Conservation (phyloP, 2,888 invertebrate genomes). For the Notodonta ziczac region DNA sequence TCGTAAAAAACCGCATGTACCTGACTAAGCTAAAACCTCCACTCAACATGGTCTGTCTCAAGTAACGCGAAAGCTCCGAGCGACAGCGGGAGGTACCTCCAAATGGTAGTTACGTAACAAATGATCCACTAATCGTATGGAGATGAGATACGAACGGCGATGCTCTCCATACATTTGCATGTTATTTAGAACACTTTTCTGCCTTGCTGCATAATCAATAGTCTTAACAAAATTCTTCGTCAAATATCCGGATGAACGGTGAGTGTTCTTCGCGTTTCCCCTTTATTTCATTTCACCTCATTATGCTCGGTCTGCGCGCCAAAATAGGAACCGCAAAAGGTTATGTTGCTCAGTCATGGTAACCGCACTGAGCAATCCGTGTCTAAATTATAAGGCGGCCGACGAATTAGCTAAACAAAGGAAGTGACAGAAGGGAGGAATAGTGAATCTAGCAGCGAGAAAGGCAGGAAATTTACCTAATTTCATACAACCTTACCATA, state of each 20-base stretch:
- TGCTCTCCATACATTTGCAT: conserved; percentile 34
- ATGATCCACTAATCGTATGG: conserved; percentile 42
- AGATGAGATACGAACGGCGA: conserved; percentile 35
- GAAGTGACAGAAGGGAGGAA: conserved; percentile 12
- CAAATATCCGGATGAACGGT: conserved; percentile 23
- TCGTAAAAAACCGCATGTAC: background rate
- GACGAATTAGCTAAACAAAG: conserved; percentile 34
- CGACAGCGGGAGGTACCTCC: conserved; percentile 8
- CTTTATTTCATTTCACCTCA: conserved; percentile 28
- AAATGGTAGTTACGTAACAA: conserved; percentile 33
- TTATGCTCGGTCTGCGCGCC: conserved; percentile 22
- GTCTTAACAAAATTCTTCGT: conserved; percentile 26
- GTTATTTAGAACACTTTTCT: conserved; percentile 25
- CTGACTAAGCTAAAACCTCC: background rate
- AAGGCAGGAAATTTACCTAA: conserved; percentile 11
- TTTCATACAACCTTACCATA: background rate
- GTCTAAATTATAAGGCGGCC: conserved; percentile 32
- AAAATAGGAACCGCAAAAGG: conserved; percentile 39
- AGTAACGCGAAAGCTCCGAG: conserved; percentile 3
- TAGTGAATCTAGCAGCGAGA: conserved; percentile 24
- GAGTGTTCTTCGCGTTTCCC: conserved; percentile 19
- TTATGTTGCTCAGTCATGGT: conserved; percentile 34
- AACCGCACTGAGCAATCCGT: conserved; percentile 29
- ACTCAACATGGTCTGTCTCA: background rate
- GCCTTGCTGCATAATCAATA: conserved; percentile 12